Percentiles rank a stretch among this genome's conserved stretches.
phyloP scores from a whole-genome alignment of 2,888 invertebrate genomes.

The Eupithecia abbreviata region DNA sequence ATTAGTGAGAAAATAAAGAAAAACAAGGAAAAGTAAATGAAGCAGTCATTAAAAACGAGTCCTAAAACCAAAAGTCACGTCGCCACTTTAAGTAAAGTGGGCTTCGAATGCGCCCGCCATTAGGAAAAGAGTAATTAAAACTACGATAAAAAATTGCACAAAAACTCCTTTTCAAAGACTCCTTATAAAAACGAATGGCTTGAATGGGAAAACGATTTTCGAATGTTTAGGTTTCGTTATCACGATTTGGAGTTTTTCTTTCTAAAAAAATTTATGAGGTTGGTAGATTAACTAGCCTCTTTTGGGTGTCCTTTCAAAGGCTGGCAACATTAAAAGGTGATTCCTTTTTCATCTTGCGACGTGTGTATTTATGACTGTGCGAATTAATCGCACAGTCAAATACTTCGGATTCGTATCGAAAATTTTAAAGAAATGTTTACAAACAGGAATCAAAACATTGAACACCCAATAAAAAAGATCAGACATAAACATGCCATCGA shows the following conservation, averaged over 20 bases:
- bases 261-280: not conserved
- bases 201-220: conserved; percentile 3
- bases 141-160: conserved; percentile 72
- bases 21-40: conserved; percentile 43
- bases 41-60: conserved; percentile 47
- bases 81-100: conserved; percentile 70
- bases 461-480: conserved; percentile 1
- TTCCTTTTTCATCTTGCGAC: not conserved
- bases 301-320: not conserved
- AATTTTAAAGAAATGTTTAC: not conserved
- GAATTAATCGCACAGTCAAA: too few relatives aligned
- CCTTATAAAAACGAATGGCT: conserved; percentile 7
- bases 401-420: not conserved
- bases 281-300: not conserved
- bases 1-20: conserved; percentile 41
- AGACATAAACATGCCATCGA: conserved; percentile 14
- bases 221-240: not conserved
- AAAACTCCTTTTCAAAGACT: conserved; percentile 43
- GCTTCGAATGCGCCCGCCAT: conserved; percentile 74
- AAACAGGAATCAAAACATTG: conserved; percentile 42
- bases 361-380: not conserved
- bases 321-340: not conserved
- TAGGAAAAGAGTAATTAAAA: conserved; percentile 80
- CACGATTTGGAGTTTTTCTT: not conserved
- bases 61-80: conserved; percentile 73